Evolutionary conservation across 2,888 invertebrate species (phyloP).

Genomic region (Drosophila mimica): DNA sequence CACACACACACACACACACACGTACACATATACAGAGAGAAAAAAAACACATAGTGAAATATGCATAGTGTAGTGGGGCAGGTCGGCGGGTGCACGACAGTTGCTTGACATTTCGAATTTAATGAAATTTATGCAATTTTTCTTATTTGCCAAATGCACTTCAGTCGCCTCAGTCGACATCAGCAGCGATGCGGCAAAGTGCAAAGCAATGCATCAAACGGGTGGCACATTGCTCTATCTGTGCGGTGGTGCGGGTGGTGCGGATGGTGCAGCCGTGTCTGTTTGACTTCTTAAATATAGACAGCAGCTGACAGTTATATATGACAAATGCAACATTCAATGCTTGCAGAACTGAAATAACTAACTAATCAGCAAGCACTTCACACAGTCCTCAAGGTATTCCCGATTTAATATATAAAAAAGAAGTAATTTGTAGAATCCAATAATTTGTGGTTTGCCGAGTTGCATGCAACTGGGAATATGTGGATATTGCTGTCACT

Average conservation of each 20-base stretch:
- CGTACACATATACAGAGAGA: slow-evolving; percentile 1
- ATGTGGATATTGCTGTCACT: neutral
- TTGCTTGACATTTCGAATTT: slow-evolving; percentile 78
- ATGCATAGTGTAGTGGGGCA: slow-evolving; percentile 26
- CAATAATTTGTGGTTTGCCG: neutral
- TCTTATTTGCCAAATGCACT: slow-evolving; percentile 80
- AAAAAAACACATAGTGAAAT: slow-evolving; percentile 12
- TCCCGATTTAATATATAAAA: neutral
- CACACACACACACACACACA: slow-evolving; percentile 26
- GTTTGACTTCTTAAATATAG: slow-evolving; percentile 37
- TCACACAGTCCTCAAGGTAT: neutral
- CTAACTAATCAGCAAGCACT: slow-evolving; percentile 32
- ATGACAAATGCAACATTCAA: slow-evolving; percentile 44
- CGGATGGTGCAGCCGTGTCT: slow-evolving; percentile 16
- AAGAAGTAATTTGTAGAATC: neutral
- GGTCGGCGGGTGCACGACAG: slow-evolving; percentile 61
- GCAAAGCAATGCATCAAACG: slow-evolving; percentile 74
- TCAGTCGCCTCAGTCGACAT: slow-evolving; percentile 37
- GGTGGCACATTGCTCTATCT: slow-evolving; percentile 42
- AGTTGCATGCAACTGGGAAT: neutral
- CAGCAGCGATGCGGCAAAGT: slow-evolving; percentile 67
- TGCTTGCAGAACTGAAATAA: slow-evolving; percentile 10
- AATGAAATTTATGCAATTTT: slow-evolving; percentile 82
- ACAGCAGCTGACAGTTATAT: slow-evolving; percentile 40
- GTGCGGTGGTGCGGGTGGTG: slow-evolving; percentile 1